These are phyloP conservation scores for Chiloscyllium punctatum DNA, from an alignment of 2,797 vertebrate genomes.

Conservation along the genomic window DNA sequence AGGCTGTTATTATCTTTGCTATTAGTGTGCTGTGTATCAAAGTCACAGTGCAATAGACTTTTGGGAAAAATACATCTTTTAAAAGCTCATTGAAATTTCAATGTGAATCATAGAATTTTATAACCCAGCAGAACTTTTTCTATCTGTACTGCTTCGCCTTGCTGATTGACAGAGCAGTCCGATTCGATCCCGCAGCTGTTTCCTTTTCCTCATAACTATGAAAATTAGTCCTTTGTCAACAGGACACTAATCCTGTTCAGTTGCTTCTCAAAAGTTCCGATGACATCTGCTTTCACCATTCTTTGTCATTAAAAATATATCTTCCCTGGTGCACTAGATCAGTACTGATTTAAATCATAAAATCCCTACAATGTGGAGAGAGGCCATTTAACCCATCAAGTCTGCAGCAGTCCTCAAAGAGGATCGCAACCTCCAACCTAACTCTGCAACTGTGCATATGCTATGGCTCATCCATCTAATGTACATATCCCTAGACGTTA, in stretches of 20 bases:
- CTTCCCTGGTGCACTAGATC: not conserved
- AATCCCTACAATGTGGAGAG: not conserved
- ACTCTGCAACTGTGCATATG: too few species aligned
- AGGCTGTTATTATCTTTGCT: not conserved
- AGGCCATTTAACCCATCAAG: too few species aligned
- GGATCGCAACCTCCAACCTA: too few species aligned
- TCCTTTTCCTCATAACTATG: not conserved
- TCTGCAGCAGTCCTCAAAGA: too few species aligned
- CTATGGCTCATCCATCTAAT: too few species aligned
- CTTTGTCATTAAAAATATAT: not conserved
- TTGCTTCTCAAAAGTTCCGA: not conserved
- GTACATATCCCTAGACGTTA: too few species aligned
- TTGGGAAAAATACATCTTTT: not conserved
- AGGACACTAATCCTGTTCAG: not conserved
- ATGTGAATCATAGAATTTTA: conserved; percentile 1
- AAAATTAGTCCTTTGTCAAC: not conserved
- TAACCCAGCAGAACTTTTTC: not conserved
- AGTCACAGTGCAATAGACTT: too few species aligned
- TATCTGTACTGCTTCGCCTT: not conserved
- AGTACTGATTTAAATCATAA: not conserved
- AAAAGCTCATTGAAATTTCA: not conserved
- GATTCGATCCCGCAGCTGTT: not conserved
- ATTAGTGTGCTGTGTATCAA: not conserved
- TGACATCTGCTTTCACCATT: not conserved
- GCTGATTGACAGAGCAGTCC: not conserved